phyloP scores from a whole-genome alignment of 2,113 vertebrate genomes.

The Odocoileus hemionus region DNA sequence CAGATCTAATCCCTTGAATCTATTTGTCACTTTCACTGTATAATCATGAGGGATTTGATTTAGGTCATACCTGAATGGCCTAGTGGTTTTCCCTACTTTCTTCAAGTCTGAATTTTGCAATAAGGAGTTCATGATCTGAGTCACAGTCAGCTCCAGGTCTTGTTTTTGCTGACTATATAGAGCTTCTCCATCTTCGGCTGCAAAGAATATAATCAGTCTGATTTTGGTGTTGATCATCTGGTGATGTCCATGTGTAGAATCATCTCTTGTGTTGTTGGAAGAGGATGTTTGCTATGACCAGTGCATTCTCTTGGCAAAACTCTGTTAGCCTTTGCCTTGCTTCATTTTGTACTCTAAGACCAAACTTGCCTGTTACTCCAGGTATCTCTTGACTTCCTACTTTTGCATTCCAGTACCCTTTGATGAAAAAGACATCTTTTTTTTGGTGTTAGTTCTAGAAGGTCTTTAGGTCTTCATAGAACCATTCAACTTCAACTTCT shows the following conservation, averaged over 20 bases:
- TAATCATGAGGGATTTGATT: neutral
- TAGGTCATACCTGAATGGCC: neutral
- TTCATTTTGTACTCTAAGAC: neutral
- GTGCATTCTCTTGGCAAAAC: neutral
- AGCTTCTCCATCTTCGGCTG: neutral
- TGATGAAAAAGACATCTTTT: neutral
- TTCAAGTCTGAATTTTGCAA: neutral
- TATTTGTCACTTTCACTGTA: neutral
- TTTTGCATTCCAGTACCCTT: neutral
- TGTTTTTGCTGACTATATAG: neutral
- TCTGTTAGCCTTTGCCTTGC: neutral
- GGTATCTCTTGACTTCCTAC: neutral
- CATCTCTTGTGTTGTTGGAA: neutral
- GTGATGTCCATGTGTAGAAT: neutral
- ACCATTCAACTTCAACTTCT: neutral
- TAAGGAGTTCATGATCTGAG: neutral
- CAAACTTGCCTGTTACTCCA: neutral
- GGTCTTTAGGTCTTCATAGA: neutral
- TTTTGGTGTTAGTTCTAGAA: neutral
- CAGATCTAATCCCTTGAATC: neutral
- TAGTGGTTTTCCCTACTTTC: neutral
- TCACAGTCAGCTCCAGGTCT: neutral
- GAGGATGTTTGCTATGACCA: neutral
- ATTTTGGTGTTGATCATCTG: neutral
- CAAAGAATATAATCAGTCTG: neutral